A percentile compares a stretch with the other conserved stretches of the same genome.
Conservation (phyloP, 2,888 invertebrate species). For the Xestia sexstrigata region DNA sequence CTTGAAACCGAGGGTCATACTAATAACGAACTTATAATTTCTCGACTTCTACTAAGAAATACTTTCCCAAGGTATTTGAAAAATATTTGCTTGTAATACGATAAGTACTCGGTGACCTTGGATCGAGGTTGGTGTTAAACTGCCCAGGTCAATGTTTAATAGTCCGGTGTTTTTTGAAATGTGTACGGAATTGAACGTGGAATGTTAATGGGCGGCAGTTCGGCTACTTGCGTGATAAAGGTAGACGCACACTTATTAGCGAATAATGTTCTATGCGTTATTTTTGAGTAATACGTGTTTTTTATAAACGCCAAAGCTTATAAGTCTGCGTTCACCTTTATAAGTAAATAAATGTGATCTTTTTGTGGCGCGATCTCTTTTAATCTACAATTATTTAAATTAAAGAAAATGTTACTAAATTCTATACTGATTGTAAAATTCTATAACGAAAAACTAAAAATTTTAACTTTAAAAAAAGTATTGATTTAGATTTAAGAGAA, state of each 20-base stretch:
- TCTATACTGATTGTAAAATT: neutral
- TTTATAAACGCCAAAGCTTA: neutral
- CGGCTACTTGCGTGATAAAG: conserved; percentile 27
- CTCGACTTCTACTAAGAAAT: conserved; percentile 9
- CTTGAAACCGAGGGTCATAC: conserved; percentile 21
- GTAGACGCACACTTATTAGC: conserved; percentile 13
- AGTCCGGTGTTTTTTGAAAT: conserved; percentile 35
- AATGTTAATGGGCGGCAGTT: conserved; percentile 34
- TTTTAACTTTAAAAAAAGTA: conserved; percentile 11
- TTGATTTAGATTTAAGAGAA: conserved; percentile 34
- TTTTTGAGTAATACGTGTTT: neutral
- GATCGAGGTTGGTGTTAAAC: conserved; percentile 15
- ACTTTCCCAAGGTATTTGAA: conserved; percentile 23
- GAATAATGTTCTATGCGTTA: conserved; percentile 1
- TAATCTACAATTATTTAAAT: conserved; percentile 1
- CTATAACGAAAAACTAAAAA: neutral
- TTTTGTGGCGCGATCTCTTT: neutral
- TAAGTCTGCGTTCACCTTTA: conserved; percentile 18
- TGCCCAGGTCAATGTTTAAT: conserved; percentile 42
- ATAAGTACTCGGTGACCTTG: conserved; percentile 21
- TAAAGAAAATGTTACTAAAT: conserved; percentile 1
- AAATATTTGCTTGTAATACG: conserved; percentile 23
- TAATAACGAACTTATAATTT: conserved; percentile 4
- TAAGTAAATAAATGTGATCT: neutral
- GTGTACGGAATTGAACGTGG: conserved; percentile 42